phyloP scores from a whole-genome alignment of 2,797 vertebrate genomes.

The Ammospiza maritima region DNA sequence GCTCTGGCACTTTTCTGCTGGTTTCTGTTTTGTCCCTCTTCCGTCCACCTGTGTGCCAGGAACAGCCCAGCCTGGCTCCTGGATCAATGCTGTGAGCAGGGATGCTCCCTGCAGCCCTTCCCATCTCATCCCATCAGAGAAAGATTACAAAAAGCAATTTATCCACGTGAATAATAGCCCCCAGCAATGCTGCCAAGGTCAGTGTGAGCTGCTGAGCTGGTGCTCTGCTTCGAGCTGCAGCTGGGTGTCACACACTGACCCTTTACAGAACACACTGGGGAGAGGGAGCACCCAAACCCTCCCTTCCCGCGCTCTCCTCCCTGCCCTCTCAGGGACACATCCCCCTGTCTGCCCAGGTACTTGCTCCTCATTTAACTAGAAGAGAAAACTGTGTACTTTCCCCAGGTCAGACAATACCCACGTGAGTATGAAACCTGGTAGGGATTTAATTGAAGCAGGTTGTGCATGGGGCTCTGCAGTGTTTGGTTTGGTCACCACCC shows the following conservation, averaged over 20 bases:
- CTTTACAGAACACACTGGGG: not conserved
- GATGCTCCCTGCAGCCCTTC: not conserved
- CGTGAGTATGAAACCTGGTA: not conserved
- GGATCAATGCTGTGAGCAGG: fast-evolving
- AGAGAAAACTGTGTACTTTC: not conserved
- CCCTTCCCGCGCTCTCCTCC: not conserved
- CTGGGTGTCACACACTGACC: not conserved
- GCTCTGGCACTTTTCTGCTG: not conserved
- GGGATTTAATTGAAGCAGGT: constrained; percentile 19
- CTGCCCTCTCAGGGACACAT: not conserved
- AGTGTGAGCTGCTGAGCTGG: not conserved
- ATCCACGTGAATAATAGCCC: not conserved
- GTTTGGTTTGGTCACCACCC: not conserved
- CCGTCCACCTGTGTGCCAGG: not conserved
- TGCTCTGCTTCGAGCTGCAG: not conserved
- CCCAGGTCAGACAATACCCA: not conserved
- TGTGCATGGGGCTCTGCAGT: not conserved
- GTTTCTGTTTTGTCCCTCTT: not conserved
- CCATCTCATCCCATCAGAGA: not conserved
- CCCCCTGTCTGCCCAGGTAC: fast-evolving
- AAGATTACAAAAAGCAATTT: not conserved
- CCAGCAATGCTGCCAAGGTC: not conserved
- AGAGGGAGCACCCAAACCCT: not conserved
- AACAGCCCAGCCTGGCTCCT: not conserved
- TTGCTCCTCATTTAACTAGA: not conserved